Base-by-base conservation (phyloP, 2,888 invertebrate species). In the Drosophila nr. perissopoda region DNA sequence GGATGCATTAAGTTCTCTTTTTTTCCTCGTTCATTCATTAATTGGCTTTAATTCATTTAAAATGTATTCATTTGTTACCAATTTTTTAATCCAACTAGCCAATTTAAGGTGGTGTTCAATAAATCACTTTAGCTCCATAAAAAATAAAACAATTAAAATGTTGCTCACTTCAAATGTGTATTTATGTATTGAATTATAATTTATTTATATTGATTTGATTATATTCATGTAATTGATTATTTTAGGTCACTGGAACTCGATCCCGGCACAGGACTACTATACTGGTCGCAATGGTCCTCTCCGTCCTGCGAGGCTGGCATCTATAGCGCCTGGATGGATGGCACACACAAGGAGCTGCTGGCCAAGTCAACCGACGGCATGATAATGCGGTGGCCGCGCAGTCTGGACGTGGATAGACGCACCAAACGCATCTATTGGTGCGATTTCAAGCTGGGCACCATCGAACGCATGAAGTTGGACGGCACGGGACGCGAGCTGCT, bases 241-340 rank as follows among this genome's bases (percentile, higher is more conserved):
- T 93, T 91, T 82, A 94, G 96, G 86, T 94, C 95, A n/a, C 94
- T 97, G 82, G 95, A 94, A 13, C 94, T 97, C 13, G 95, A 96
- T 93, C 96, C 97, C 0, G 93, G 93, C 71, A 93, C 94, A 70
- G 96, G 97, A 93, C 90, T 94, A 36, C 95, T 97, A 94, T 97
- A 95, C 93, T 97, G 97, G 96, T 94, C 96, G 2, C 95, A 96
- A 91, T 97, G 96, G 96, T 73, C 80, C 3, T 87, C 86, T 18
- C 82, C 79, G 16, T 91, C 92, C 21, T 88, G 90, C 18, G 85
- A 82, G 10, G 96, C 96, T 11, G 94, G 94, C 76, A 95, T 97
- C 80, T 95, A 96, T 91, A 93, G 94, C 51, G 95, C 96, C 29
- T 94, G 94, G 94, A 96, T 97, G 96, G 97, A 97, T 93, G 97